These are phyloP conservation scores for Torymus aiolomorphi DNA, from an alignment of 2,888 invertebrate genomes.

Conservation along the genomic window DNA sequence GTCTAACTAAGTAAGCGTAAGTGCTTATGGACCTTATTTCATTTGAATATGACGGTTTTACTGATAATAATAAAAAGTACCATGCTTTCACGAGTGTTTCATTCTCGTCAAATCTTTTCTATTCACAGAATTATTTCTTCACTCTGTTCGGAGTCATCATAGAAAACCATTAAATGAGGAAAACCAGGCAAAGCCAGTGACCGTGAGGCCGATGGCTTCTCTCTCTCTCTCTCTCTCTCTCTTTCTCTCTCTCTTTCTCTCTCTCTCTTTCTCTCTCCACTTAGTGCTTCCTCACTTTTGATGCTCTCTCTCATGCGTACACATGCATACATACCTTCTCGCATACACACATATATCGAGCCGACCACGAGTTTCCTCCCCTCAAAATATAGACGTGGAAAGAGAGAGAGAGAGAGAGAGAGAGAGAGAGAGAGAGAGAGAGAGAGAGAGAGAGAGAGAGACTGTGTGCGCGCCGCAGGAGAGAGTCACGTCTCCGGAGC, in stretches of 20 bases:
- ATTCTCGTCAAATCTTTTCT: too few species aligned
- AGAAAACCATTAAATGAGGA: background rate
- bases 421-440: constrained; percentile 62
- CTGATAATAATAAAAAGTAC: too few species aligned
- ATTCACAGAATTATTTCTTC: too few species aligned
- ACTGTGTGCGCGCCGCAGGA: constrained; percentile 45
- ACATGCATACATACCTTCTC: too few species aligned
- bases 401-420: constrained; percentile 58
- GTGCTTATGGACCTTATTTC: too few species aligned
- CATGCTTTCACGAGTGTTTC: too few species aligned
- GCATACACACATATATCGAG: background rate
- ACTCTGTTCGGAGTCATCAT: background rate
- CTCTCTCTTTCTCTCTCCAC: background rate
- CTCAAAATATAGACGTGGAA: constrained; percentile 15
- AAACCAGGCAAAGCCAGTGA: background rate
- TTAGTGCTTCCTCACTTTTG: constrained; percentile 26
- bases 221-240: constrained; percentile 1
- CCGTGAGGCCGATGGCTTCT: background rate
- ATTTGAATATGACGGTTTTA: too few species aligned
- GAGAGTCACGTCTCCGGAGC: constrained; percentile 74
- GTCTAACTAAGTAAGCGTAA: too few species aligned
- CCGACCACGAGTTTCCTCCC: constrained; percentile 24
- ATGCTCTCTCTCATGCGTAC: background rate
- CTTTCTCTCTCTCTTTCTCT: background rate
- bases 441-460: constrained; percentile 54